Conservation (phyloP, 2,888 invertebrate genomes). For the Ectobius pallidus region DNA sequence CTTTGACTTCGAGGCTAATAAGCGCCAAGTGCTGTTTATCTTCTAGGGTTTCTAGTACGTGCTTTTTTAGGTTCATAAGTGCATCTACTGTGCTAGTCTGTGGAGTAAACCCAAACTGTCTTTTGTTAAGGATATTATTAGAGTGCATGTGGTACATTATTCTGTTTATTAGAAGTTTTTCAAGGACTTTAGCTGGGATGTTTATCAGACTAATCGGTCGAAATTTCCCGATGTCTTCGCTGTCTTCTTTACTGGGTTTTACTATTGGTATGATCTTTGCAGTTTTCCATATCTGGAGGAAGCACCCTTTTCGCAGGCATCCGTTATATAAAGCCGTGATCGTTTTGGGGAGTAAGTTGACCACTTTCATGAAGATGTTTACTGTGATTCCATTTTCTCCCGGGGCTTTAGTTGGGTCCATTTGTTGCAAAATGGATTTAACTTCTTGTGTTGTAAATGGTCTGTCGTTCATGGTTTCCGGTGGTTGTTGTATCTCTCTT, state of each 20-base stretch:
- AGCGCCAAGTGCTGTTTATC: no score
- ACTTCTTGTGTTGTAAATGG: not conserved
- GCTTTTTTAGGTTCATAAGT: not conserved
- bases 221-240: not conserved
- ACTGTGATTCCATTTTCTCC: no score
- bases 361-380: no score
- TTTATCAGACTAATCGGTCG: no score
- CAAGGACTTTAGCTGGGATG: no score
- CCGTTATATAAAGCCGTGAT: not conserved
- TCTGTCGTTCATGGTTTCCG: not conserved
- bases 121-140: no score
- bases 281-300: not conserved
- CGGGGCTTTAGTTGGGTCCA: no score
- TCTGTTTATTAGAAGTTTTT: no score
- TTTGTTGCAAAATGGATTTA: not conserved
- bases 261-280: not conserved
- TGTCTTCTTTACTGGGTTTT: not conserved
- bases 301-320: not conserved
- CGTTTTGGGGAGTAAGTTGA: not conserved
- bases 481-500: not conserved
- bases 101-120: no score
- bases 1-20: not conserved
- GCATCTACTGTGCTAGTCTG: no score
- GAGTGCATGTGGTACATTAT: no score
- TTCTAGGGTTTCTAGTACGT: not conserved